A percentile compares a stretch with the other conserved stretches of the same genome.
phyloP scores from a whole-genome alignment of 2,113 vertebrate species.

The Acrocephalus arundinaceus region DNA sequence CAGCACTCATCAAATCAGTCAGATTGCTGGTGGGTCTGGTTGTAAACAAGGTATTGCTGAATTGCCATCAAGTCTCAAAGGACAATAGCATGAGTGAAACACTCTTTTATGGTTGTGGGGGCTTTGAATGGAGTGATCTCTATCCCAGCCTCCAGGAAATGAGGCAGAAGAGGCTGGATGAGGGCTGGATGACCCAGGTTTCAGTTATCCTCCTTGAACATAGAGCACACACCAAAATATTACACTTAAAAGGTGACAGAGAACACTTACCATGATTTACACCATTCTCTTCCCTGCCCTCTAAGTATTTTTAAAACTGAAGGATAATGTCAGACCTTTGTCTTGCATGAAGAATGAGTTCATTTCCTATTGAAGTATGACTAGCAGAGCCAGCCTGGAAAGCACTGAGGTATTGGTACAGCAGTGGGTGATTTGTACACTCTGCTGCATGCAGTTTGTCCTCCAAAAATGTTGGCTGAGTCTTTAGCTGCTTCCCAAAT shows the following conservation, averaged over 20 bases:
- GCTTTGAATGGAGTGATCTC: not conserved
- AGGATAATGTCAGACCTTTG: not conserved
- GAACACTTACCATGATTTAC: not conserved
- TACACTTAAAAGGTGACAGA: not conserved
- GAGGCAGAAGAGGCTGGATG: not conserved
- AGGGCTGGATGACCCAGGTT: not conserved
- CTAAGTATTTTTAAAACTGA: not conserved
- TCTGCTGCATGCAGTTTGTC: not conserved
- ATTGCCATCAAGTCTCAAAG: not conserved
- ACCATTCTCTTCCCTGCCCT: not conserved
- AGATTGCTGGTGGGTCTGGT: not conserved
- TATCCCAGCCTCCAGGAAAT: not conserved
- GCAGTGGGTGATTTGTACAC: not conserved
- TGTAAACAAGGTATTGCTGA: conserved; percentile 2
- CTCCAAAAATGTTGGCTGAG: not conserved
- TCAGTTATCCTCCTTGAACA: not conserved
- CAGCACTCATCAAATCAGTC: not conserved
- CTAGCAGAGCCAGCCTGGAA: not conserved
- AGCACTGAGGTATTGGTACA: not conserved
- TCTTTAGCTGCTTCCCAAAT: not conserved
- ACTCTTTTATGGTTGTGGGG: not conserved
- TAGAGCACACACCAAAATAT: not conserved
- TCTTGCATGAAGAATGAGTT: not conserved
- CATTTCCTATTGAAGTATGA: not conserved
- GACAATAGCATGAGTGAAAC: not conserved